Evolutionary conservation across 1,140 invertebrate genomes (phyloP).

Genomic region (Habropoda laboriosa): DNA sequence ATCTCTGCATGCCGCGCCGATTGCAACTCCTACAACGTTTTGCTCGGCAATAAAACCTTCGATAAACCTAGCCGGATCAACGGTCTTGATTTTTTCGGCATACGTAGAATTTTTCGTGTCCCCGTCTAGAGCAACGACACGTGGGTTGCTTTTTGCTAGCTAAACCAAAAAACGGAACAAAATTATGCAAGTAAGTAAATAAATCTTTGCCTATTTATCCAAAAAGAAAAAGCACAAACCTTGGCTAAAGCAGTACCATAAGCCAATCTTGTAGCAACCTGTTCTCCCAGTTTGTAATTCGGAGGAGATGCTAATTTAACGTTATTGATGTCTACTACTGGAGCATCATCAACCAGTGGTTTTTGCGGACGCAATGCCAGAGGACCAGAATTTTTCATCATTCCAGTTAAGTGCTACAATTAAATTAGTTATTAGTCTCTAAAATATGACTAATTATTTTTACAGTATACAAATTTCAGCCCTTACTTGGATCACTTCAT

Average conservation of each 20-base stretch:
- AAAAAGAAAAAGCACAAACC: constrained; percentile 48
- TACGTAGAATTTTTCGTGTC: constrained; percentile 99
- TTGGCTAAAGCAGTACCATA: constrained; percentile 97
- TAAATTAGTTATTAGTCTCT: constrained; percentile 41
- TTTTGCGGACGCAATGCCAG: constrained; percentile 84
- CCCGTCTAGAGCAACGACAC: constrained; percentile 96
- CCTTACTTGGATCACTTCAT: constrained; percentile 87
- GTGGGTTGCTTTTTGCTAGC: constrained; percentile 90
- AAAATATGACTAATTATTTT: constrained; percentile 17
- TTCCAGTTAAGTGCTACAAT: constrained; percentile 84
- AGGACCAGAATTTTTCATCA: constrained; percentile 85
- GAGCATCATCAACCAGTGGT: constrained; percentile 87
- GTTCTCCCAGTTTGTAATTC: constrained; percentile 90
- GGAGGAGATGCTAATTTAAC: constrained; percentile 93
- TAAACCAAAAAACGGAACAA: constrained; percentile 49
- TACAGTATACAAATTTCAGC: background rate
- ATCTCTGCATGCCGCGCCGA: constrained; percentile 94
- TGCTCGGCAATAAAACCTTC: constrained; percentile 99
- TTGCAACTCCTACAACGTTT: constrained; percentile 97
- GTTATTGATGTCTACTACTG: constrained; percentile 87
- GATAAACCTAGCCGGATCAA: constrained; percentile 90
- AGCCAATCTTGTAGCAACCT: constrained; percentile 95
- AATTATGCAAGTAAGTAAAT: background rate
- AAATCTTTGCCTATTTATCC: background rate
- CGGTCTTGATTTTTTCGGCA: constrained; percentile 94